These are phyloP conservation scores for Bettongia penicillata DNA, from an alignment of 2,113 vertebrate genomes.

Conservation along the genomic window DNA sequence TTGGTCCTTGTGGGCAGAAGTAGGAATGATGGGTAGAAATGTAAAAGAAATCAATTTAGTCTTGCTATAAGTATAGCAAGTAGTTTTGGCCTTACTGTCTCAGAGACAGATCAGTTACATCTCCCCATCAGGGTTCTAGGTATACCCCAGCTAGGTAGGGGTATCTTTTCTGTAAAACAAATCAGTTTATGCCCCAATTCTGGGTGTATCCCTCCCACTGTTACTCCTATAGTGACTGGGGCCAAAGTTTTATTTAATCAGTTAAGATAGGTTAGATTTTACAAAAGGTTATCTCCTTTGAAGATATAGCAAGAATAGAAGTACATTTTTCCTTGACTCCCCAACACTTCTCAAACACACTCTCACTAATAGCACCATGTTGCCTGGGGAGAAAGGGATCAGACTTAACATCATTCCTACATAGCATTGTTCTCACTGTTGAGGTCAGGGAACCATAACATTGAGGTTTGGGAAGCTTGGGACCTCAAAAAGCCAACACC, in stretches of 20 bases:
- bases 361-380: not conserved
- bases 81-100: not conserved
- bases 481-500: no score
- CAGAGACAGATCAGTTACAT: not conserved
- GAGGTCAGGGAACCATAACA: no score
- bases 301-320: not conserved
- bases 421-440: not conserved
- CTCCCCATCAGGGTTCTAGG: not conserved
- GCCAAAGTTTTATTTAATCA: not conserved
- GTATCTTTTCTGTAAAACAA: not conserved
- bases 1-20: not conserved
- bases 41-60: not conserved
- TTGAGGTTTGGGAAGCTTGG: no score
- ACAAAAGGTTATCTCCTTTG: not conserved
- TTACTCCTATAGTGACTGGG: not conserved
- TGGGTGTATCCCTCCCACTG: not conserved
- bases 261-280: not conserved
- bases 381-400: not conserved
- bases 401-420: no score
- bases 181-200: not conserved
- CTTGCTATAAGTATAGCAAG: not conserved
- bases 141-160: not conserved
- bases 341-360: not conserved
- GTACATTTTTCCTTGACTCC: not conserved
- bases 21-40: not conserved